Evolutionary conservation across 1,140 invertebrate species (phyloP), one percentile per base, ranked within the genome.

Genomic region (Pinna nobilis): DNA sequence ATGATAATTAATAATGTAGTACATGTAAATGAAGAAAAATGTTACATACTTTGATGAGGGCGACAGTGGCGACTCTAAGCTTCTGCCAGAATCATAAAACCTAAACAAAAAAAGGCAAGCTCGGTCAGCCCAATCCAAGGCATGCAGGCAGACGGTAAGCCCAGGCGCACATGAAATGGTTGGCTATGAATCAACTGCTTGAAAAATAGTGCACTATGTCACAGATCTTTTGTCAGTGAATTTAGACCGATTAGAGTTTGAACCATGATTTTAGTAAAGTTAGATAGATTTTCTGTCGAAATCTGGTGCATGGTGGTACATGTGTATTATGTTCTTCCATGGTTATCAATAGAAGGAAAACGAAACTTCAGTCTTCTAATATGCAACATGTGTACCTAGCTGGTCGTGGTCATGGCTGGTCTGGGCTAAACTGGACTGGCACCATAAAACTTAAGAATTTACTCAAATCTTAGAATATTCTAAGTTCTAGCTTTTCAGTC

Each of bases 61-160:
- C 25, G 70, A 72, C 15, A 72, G 63, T n/a, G 61, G 70, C n/a
- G 72, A 68, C 49, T 68, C 70, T 39, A 63, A 55, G 68, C 74
- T 72, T 50, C 74, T 55, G 72, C 74, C 74, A 28, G 69, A 71
- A 51, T 76, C 70, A 47, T 71, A 72, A 51, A 59, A 77, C 74
- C 74, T 71, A 67, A 64, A 76, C 57, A 44, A 71, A 71, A 68
- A 15, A 59, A 33, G 37, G 55, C 30, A 33, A 59, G 37, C 55
- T 33, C 30, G 33, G 55, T 59, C n/a, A n/a, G n/a, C 33, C 55
- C 33, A 47, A 59, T 20, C 55, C 55, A 13, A 20, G 18, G 55
- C 55, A 59, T 59, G 55, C 55, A 59, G 37, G 37, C 30, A 15
- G 15, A n/a, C n/a, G n/a, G n/a, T n/a, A n/a, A n/a, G 55, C 55